Percentiles rank a stretch among this genome's conserved stretches.
Conservation (phyloP, 2,113 vertebrate species). For the Ranitomeya imitator region DNA sequence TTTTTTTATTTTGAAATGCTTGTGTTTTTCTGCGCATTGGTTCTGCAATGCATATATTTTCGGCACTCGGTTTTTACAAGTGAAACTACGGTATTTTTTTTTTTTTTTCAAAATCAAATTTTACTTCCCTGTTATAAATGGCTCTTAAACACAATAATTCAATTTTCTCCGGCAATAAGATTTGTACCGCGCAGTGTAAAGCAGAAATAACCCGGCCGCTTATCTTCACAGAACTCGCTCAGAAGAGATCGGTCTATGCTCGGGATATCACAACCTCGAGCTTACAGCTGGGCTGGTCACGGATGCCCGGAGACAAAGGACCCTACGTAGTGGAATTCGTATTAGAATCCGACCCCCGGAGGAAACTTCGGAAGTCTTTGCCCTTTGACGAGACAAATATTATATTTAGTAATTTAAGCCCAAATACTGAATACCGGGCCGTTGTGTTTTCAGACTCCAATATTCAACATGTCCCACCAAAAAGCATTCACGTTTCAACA, state of each 20-base stretch:
- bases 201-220: background rate
- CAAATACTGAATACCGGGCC: constrained; percentile 82
- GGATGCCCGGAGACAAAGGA: constrained; percentile 75
- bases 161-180: no score
- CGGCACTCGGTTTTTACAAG: no score
- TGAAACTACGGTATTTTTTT: no score
- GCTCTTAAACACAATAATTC: no score
- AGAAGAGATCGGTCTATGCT: constrained; percentile 56
- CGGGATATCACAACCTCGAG: constrained; percentile 77
- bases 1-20: no score
- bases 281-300: constrained; percentile 83
- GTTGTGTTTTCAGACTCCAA: constrained; percentile 83
- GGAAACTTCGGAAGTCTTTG: constrained; percentile 69
- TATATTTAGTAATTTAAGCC: constrained; percentile 72
- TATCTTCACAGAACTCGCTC: background rate
- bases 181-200: background rate
- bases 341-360: constrained; percentile 26
- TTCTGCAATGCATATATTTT: no score
- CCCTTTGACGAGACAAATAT: constrained; percentile 71
- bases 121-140: no score
- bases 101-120: no score
- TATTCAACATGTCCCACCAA: constrained; percentile 70
- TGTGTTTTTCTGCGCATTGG: no score
- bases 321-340: constrained; percentile 79
- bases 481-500: constrained; percentile 80